phyloP scores from a whole-genome alignment of 2,888 invertebrate species.

The Ophion ventricosus region DNA sequence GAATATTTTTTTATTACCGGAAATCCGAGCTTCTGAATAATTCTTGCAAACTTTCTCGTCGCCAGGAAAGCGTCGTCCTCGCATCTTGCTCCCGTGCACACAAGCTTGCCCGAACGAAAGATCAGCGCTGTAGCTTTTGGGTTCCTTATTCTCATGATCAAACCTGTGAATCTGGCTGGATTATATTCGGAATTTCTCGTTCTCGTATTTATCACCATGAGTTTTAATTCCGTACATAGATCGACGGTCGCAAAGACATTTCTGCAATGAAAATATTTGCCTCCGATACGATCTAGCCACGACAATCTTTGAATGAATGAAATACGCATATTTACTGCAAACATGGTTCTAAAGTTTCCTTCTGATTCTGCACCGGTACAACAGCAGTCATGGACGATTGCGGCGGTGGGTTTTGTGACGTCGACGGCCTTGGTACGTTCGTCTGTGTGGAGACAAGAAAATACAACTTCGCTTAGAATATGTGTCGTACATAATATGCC shows the following conservation, averaged over 20 bases:
- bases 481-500: neutral
- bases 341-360: slow-evolving; percentile 77
- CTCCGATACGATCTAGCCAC: neutral
- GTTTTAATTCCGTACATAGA: slow-evolving; percentile 88
- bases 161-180: slow-evolving; percentile 91
- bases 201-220: slow-evolving; percentile 90
- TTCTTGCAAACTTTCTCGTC: slow-evolving; percentile 92
- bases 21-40: slow-evolving; percentile 92
- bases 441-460: slow-evolving; percentile 70
- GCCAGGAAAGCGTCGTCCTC: slow-evolving; percentile 91
- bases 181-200: slow-evolving; percentile 94
- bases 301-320: neutral
- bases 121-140: slow-evolving; percentile 90
- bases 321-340: slow-evolving; percentile 76
- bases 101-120: slow-evolving; percentile 92
- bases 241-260: slow-evolving; percentile 93
- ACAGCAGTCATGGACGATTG: slow-evolving; percentile 76
- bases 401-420: slow-evolving; percentile 76
- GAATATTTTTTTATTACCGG: slow-evolving; percentile 85
- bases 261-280: slow-evolving; percentile 83
- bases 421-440: slow-evolving; percentile 78
- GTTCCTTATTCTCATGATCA: slow-evolving; percentile 92
- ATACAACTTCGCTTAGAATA: neutral
- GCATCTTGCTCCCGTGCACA: slow-evolving; percentile 92
- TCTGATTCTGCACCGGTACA: slow-evolving; percentile 74